Evolutionary conservation across 2,888 invertebrate species (phyloP).

Genomic region (Drosophila histrio): DNA sequence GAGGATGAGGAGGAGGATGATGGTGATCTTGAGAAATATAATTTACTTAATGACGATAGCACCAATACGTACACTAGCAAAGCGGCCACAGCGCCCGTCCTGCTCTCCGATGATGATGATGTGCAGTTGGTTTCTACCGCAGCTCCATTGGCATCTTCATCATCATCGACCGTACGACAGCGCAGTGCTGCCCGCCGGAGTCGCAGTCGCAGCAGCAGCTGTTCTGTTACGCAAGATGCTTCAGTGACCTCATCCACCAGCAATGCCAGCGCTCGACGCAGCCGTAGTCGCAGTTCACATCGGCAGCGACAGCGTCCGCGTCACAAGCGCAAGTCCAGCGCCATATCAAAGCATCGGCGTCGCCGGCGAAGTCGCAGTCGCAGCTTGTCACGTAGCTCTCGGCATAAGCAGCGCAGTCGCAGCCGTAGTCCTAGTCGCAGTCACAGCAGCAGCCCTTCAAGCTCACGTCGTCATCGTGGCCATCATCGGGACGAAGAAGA

Average conservation of each 20-base stretch:
- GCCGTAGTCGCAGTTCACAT: slow-evolving; percentile 39
- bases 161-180: slow-evolving; percentile 25
- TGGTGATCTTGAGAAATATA: slow-evolving; percentile 64
- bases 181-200: slow-evolving; percentile 44
- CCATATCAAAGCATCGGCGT: slow-evolving; percentile 30
- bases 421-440: slow-evolving; percentile 31
- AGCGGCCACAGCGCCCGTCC: slow-evolving; percentile 40
- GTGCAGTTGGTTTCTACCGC: slow-evolving; percentile 64
- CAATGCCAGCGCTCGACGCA: slow-evolving; percentile 51
- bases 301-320: slow-evolving; percentile 22
- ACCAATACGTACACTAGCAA: slow-evolving; percentile 66
- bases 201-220: slow-evolving; percentile 46
- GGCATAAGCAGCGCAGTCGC: slow-evolving; percentile 26
- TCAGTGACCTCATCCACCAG: slow-evolving; percentile 36
- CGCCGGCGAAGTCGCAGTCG: slow-evolving; percentile 35
- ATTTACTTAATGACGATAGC: slow-evolving; percentile 65
- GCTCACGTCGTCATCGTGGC: slow-evolving; percentile 29
- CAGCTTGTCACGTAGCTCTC: slow-evolving; percentile 26
- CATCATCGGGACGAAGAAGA: slow-evolving; percentile 32
- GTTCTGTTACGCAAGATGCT: slow-evolving; percentile 25
- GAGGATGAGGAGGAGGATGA: slow-evolving; percentile 49
- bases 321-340: slow-evolving; percentile 36
- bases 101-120: slow-evolving; percentile 78
- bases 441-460: slow-evolving; percentile 39
- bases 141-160: slow-evolving; percentile 1